Conservation (phyloP, 2,797 vertebrate genomes). For the Buceros bicornis region DNA sequence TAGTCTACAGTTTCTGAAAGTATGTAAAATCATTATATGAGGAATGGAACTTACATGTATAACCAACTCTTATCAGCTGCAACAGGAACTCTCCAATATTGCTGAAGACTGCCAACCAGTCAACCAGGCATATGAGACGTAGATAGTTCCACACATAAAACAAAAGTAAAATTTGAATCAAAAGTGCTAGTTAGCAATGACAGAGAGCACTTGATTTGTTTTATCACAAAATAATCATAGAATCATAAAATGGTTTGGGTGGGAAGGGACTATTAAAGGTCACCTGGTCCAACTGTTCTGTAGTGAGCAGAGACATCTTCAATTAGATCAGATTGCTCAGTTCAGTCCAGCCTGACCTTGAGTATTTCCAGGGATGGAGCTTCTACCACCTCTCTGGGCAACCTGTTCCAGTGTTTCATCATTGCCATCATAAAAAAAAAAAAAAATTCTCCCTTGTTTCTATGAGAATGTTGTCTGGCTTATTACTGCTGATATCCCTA, state of each 20-base stretch:
- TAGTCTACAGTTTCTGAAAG: background rate
- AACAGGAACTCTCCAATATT: background rate
- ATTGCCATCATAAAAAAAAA: background rate
- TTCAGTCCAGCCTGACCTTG: background rate
- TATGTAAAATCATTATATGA: background rate
- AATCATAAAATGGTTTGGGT: background rate
- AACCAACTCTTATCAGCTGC: background rate
- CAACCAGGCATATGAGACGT: background rate
- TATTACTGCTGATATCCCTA: background rate
- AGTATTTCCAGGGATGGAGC: background rate
- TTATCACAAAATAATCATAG: background rate
- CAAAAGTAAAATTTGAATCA: background rate
- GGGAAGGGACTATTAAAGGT: background rate
- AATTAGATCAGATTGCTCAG: background rate
- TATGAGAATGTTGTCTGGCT: background rate
- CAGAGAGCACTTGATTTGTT: background rate
- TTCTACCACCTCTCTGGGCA: background rate
- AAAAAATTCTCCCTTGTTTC: background rate
- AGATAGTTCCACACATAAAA: background rate
- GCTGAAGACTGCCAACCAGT: background rate
- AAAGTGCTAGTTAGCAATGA: background rate
- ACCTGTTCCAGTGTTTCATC: background rate
- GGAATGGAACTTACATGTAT: background rate
- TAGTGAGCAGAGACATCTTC: background rate
- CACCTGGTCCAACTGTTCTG: background rate